These are phyloP conservation scores for Neolamprologus variostigma DNA, from an alignment of 2,113 vertebrate species.

Conservation along the genomic window DNA sequence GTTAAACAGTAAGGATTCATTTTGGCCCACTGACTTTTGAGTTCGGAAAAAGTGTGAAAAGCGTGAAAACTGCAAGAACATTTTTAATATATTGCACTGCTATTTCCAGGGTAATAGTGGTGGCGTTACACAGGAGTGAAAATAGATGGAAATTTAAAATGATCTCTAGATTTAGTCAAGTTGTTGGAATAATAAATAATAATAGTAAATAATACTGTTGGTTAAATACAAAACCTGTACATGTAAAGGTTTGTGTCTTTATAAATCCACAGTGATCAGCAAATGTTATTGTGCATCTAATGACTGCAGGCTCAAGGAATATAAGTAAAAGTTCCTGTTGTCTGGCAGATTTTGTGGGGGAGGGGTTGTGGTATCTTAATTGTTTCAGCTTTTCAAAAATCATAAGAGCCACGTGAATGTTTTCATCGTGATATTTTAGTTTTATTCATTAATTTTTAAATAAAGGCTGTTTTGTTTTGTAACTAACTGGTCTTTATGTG, in stretches of 20 bases:
- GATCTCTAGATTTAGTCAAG: neutral
- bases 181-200: neutral
- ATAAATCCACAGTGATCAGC: neutral
- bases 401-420: rapidly evolving
- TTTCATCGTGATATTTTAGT: neutral
- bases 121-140: neutral
- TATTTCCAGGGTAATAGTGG: neutral
- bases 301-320: neutral
- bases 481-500: neutral
- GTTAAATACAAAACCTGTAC: neutral
- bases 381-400: neutral
- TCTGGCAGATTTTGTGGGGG: neutral
- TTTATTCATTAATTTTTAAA: neutral
- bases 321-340: neutral
- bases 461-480: neutral
- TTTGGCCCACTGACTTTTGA: neutral
- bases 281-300: neutral
- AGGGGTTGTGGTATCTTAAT: neutral
- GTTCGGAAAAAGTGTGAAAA: neutral
- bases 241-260: neutral
- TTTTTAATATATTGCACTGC: neutral
- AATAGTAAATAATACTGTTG: neutral
- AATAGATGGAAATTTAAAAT: neutral
- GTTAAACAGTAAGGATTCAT: neutral
- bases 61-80: neutral